Base-by-base conservation (phyloP, 2,888 invertebrate genomes). In the Uropetala carovei region DNA sequence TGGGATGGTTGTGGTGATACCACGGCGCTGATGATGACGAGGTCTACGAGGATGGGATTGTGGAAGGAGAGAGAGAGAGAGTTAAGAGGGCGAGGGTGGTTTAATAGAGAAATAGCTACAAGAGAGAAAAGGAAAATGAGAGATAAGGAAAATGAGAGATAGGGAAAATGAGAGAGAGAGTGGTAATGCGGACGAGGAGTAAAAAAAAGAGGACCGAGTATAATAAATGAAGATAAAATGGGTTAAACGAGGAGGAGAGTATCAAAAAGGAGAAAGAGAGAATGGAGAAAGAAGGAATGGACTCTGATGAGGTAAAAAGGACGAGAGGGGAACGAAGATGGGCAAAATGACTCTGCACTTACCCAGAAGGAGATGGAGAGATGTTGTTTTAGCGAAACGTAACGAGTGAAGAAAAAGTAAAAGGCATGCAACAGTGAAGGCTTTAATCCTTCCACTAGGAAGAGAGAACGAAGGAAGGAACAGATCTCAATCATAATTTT, bases 1-100 rank as follows among this genome's bases (percentile, higher is more conserved):
- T 89, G 18, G 30, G 89, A 14, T 14, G 43, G 43, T 43, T 43
- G 43, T 43, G 43, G 43, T 43, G 43, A 43, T 43, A 43, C 43
- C 43, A n/a, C 11, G 64, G 56, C 89, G 43, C 64, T 83, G 43
- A 60, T 86, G 60, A 60, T 86, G 30, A 60, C 86, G 86, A 86
- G 30, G 27, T 16, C 59, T 59, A 14, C 57, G 59, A 86, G 22
- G 85, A 86, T 22, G 59, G 82, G 27, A 56, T 82, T 30, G 82
- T 7, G 82, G 22, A 30, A 82, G 58, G 85, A 27, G 59, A 64
- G 60, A 89, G 30, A 64, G 27, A 22, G 30, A 68, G 43, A 43
- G 43, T 13, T 43, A 64, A 43, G 64, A n/a, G 43, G 43, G n/a
- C 43, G 64, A 30, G 43, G 64, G n/a, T 11, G n/a, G 11, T 7